Percentiles rank a stretch among this genome's conserved stretches.
Conservation (phyloP, 2,797 vertebrate genomes). For the Rhinichthys osculus region DNA sequence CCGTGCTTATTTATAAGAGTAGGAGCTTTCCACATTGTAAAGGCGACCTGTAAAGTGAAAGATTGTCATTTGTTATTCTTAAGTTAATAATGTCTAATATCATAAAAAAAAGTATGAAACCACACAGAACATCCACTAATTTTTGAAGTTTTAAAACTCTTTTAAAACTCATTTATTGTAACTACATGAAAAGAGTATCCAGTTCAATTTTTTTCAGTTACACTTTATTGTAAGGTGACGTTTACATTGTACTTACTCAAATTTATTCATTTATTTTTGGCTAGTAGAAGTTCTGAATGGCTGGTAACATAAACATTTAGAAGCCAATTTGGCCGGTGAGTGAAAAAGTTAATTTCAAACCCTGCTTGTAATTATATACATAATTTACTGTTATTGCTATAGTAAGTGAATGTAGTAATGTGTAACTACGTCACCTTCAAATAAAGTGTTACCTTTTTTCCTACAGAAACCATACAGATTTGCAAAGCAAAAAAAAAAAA, state of each 20-base stretch:
- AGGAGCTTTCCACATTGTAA: conserved; percentile 7
- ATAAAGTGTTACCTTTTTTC: neutral
- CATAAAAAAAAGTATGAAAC: neutral
- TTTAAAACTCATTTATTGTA: neutral
- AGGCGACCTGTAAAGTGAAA: conserved; percentile 31
- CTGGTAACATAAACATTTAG: too few species aligned
- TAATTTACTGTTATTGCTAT: neutral
- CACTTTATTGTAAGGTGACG: neutral
- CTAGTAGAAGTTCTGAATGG: too few species aligned
- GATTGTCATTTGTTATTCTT: neutral
- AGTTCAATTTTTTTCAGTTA: too few species aligned
- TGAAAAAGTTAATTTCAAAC: too few species aligned
- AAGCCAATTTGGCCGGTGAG: too few species aligned
- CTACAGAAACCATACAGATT: neutral
- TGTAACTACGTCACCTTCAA: too few species aligned
- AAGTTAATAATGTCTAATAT: neutral
- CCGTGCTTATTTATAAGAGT: neutral
- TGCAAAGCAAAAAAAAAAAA: neutral
- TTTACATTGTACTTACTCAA: too few species aligned
- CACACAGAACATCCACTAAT: neutral
- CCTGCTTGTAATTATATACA: neutral
- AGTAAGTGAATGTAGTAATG: neutral
- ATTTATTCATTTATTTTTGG: too few species aligned
- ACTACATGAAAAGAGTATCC: neutral
- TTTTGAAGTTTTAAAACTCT: neutral